These are phyloP conservation scores for Hipparchia sbordonii DNA, from an alignment of 2,888 invertebrate genomes.

Conservation along the genomic window DNA sequence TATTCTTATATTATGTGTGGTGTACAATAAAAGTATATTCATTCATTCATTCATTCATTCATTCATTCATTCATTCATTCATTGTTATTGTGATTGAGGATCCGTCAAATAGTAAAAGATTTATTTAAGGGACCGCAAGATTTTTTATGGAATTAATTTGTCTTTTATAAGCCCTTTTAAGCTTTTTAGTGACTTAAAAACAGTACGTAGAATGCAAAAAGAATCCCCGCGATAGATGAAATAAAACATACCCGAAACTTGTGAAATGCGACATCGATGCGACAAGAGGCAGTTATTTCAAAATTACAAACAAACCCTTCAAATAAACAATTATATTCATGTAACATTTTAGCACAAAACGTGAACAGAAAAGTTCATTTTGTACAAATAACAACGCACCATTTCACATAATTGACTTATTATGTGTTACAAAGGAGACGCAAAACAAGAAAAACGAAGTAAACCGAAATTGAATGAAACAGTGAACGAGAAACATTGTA, in stretches of 20 bases:
- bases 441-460: slow-evolving; percentile 9
- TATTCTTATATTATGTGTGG: too few relatives aligned
- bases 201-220: too few relatives aligned
- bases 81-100: not conserved
- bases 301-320: too few relatives aligned
- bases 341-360: not conserved
- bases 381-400: not conserved
- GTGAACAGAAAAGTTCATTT: not conserved
- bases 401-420: slow-evolving; percentile 1
- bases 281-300: too few relatives aligned
- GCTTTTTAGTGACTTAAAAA: too few relatives aligned
- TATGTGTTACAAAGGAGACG: slow-evolving; percentile 6
- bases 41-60: too few relatives aligned
- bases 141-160: too few relatives aligned
- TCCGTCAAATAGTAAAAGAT: not conserved
- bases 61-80: too few relatives aligned
- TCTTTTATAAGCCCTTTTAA: too few relatives aligned
- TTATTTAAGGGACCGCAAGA: too few relatives aligned
- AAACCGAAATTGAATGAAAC: slow-evolving; percentile 8
- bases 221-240: too few relatives aligned
- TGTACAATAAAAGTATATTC: too few relatives aligned
- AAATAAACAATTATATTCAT: not conserved
- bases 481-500: slow-evolving; percentile 8
- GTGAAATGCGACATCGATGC: not conserved
- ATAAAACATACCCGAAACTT: not conserved